Evolutionary conservation across 2,888 invertebrate genomes (phyloP).

Genomic region (Cheilosia grossa): DNA sequence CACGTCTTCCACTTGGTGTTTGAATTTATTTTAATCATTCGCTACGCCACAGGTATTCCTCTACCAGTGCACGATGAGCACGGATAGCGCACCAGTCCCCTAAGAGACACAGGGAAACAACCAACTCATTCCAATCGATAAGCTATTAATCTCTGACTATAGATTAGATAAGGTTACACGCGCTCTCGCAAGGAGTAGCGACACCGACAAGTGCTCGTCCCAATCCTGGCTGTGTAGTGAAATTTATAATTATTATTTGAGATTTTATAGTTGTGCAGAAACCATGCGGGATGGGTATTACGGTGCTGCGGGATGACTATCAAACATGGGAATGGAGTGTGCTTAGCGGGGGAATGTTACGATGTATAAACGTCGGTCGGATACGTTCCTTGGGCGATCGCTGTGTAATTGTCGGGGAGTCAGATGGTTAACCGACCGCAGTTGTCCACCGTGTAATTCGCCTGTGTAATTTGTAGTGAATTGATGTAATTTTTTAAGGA

Average conservation of each 20-base stretch:
- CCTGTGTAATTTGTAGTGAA: slow-evolving; percentile 23
- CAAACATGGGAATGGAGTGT: slow-evolving; percentile 8
- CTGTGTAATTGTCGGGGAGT: slow-evolving; percentile 6
- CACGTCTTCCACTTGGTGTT: slow-evolving; percentile 46
- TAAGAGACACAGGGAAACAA: background rate
- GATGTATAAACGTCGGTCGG: slow-evolving; percentile 13
- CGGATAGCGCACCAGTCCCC: slow-evolving; percentile 38
- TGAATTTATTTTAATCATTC: slow-evolving; percentile 54
- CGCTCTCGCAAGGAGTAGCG: slow-evolving; percentile 1
- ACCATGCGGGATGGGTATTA: background rate
- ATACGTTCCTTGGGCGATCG: slow-evolving; percentile 1
- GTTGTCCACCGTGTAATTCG: slow-evolving; percentile 27
- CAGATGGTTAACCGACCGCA: slow-evolving; percentile 5
- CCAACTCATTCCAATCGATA: slow-evolving; percentile 36
- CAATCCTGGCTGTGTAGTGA: slow-evolving; percentile 20
- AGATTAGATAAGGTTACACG: slow-evolving; percentile 14
- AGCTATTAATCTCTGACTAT: slow-evolving; percentile 39
- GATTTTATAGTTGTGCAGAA: slow-evolving; percentile 40
- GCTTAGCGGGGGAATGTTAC: background rate
- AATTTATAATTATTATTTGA: slow-evolving; percentile 49
- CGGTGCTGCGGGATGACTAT: background rate
- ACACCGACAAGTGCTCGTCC: slow-evolving; percentile 30
- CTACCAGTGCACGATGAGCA: background rate
- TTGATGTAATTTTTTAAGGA: slow-evolving; percentile 9
- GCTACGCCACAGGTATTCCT: slow-evolving; percentile 27